Percentiles rank a stretch among this genome's conserved stretches.
Conservation (phyloP, 2,888 invertebrate genomes). For the Epirrhoe alternata region DNA sequence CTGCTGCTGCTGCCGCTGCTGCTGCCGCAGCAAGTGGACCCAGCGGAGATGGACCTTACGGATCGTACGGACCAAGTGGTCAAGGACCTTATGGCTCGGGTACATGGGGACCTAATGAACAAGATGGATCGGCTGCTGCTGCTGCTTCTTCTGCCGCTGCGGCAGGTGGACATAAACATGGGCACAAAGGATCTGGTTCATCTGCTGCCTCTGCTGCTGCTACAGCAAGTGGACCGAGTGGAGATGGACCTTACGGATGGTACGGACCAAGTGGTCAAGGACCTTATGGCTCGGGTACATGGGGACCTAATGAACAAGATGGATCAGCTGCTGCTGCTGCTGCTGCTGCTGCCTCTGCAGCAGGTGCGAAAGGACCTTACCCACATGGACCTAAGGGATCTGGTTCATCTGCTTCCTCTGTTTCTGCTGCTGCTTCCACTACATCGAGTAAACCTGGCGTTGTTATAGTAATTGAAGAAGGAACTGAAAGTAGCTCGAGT, state of each 20-base stretch:
- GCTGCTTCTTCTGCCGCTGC: background rate
- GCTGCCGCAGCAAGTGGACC: background rate
- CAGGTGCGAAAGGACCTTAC: background rate
- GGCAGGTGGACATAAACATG: background rate
- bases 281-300: no score
- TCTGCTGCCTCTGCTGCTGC: no score
- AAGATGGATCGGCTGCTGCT: background rate
- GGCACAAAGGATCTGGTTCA: no score
- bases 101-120: background rate
- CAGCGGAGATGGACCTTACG: background rate
- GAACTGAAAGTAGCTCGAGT: background rate
- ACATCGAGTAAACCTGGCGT: background rate
- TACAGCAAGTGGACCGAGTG: no score
- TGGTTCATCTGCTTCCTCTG: no score
- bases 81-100: background rate
- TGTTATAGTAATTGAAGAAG: background rate
- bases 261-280: background rate
- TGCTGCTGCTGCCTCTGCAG: background rate
- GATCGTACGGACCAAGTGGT: background rate
- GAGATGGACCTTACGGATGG: background rate
- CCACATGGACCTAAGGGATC: no score
- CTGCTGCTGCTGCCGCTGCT: constrained; percentile 7
- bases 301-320: constrained; percentile 20
- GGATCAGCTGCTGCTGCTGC: constrained; percentile 7
- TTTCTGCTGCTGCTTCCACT: background rate